A percentile compares a stretch with the other conserved stretches of the same genome.
These are phyloP conservation scores for Morelia viridis DNA, from an alignment of 2,797 vertebrate genomes.

Conservation along the genomic window DNA sequence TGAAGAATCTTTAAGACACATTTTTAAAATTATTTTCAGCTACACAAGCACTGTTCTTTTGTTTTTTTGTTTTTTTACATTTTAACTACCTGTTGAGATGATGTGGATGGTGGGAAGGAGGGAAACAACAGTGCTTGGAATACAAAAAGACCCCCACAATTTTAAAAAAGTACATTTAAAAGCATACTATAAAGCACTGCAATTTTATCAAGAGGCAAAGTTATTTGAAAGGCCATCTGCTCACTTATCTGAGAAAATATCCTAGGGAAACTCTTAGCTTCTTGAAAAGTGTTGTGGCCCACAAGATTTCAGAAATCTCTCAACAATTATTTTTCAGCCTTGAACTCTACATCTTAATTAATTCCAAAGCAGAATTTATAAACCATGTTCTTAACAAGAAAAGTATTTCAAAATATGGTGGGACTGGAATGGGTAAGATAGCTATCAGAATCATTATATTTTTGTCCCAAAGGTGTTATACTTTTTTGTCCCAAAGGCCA, in stretches of 20 bases:
- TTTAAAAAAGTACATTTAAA: conserved; percentile 32
- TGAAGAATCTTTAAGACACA: conserved; percentile 25
- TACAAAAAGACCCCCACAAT: conserved; percentile 2
- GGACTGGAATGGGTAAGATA: not conserved
- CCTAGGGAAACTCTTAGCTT: conserved; percentile 53
- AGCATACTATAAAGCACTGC: conserved; percentile 39
- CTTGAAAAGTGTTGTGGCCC: conserved; percentile 9
- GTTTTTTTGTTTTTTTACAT: not conserved
- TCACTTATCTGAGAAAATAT: conserved; percentile 39
- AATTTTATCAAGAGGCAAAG: conserved; percentile 43
- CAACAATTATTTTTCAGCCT: not conserved
- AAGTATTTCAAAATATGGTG: not conserved
- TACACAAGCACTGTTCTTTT: conserved; percentile 15
- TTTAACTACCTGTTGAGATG: not conserved
- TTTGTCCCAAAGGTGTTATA: not conserved
- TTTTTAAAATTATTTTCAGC: conserved; percentile 34
- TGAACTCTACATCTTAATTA: not conserved
- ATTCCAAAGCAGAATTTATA: not conserved
- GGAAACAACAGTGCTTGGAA: not conserved
- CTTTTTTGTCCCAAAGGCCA: not conserved
- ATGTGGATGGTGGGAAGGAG: not conserved
- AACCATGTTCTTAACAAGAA: not conserved
- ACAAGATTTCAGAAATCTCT: conserved; percentile 31
- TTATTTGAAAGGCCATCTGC: conserved; percentile 51
- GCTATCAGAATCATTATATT: not conserved